Base-by-base conservation (phyloP, 2,888 invertebrate species). In the Sisyra nigra region DNA sequence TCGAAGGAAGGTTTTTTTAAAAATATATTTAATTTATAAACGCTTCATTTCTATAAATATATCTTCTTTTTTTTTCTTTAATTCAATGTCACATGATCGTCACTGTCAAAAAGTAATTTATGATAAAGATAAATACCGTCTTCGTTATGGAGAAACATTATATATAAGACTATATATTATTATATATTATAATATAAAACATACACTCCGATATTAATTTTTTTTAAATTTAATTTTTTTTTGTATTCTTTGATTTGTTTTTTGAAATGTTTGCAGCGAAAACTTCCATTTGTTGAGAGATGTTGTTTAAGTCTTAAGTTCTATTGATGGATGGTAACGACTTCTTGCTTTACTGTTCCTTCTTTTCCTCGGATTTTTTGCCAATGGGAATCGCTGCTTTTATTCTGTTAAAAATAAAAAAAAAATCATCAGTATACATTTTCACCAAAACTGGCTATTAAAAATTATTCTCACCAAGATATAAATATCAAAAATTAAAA, bases 341-440 rank as follows among this genome's bases (percentile, higher is more conserved):
- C 13, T 38, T 31, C 24, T 35, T 18, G 6, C 14, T 45, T 45
- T 81, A 84, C 72, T 85, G 82, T 68, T 85, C 84, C 70, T 87
- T 87, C 60, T 81, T 79, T 57, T 80, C 77, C 61, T 88, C 85
- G 51, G 74, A 61, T 69, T 86, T 87, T 71, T 86, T 81, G 63
- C 87, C 87, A 63, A 88, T 77, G 50, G 89, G 89, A 64, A 89
- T 78, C 54, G 86, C 86, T 55, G 83, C 84, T 64, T 83, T 83
- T 56, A 89, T 81, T 64, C 89, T 89, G 69, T 29, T 67, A 67
- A 51, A 49, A 48, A 51, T 52, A 53, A 48, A 50, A 50, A 46
- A 46, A 48, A 42, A 47, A 14, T 42, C 31, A 15, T 15, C 35
- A 15, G 41, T 35, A 40, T 5, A 40, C 24, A 36, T 44, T n/a